phyloP scores from a whole-genome alignment of 2,797 vertebrate genomes.

The Falco naumanni region DNA sequence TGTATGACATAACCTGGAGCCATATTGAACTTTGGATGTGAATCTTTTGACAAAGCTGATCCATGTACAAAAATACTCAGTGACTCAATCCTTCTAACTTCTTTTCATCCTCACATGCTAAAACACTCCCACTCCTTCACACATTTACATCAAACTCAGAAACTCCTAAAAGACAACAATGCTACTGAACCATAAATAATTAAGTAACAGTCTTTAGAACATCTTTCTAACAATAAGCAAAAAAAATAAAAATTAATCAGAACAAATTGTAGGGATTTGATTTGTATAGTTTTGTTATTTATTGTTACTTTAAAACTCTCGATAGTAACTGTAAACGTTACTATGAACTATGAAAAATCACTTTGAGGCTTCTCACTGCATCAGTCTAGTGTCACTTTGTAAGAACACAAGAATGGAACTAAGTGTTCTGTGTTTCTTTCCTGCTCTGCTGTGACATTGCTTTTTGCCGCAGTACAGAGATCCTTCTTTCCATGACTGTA shows the following conservation, averaged over 20 bases:
- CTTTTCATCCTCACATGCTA: slow-evolving; percentile 53
- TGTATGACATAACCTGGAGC: accelerated
- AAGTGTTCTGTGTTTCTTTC: background rate
- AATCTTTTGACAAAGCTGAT: background rate
- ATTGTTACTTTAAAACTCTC: background rate
- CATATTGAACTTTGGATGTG: accelerated
- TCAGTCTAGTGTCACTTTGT: background rate
- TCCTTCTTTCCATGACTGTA: background rate
- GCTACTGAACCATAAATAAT: slow-evolving; percentile 23
- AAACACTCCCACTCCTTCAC: slow-evolving; percentile 50
- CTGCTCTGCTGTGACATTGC: background rate
- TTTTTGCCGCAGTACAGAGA: background rate
- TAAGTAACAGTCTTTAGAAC: background rate
- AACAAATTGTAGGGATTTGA: background rate
- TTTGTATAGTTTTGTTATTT: background rate
- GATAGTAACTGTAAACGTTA: background rate
- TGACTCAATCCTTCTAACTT: slow-evolving; percentile 43
- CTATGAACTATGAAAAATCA: background rate
- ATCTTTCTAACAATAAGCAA: background rate
- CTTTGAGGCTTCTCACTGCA: background rate
- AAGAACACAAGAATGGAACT: background rate
- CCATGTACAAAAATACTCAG: slow-evolving; percentile 14
- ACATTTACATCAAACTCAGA: slow-evolving; percentile 24
- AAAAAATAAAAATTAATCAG: background rate
- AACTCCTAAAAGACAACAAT: slow-evolving; percentile 17